Evolutionary conservation across 1,140 invertebrate species (phyloP), one percentile per base, ranked within the genome.

Genomic region (Delia radicum): DNA sequence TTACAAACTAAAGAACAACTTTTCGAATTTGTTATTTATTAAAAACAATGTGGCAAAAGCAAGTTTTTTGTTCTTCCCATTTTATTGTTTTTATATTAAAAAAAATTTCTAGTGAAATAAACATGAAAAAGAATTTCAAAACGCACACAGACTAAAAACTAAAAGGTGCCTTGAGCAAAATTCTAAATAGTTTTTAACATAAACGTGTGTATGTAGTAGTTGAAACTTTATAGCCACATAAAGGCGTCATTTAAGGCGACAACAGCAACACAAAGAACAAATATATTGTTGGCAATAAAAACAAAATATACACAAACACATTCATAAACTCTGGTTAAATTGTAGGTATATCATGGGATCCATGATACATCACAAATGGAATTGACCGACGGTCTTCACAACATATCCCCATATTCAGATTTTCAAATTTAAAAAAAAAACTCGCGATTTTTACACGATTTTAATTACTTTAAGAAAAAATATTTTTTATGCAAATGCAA

Each of bases 11-110:
- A 55, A 55, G n/a, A 55, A 55, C 24, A 55, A 55, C 63, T 29
- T 67, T 67, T 31, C 31, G 63, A 18, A 18, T 28, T 67, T 67
- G 27, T 67, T 67, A 31, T 67, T 67, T 67, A 67, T 67, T 67
- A 67, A 67, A 31, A 67, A 67, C 63, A 67, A 31, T 18, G 28
- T 67, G 63, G 63, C 63, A 67, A 67, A 67, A 18, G 48, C 48
- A 24, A 8, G 4, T 55, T 24, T 55, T 1, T 24, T 55, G 18
- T 21, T 48, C 12, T 10, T 24, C 4, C 24, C 10, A 0, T 55
- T 55, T 7, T 5, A 1, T 24, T 55, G n/a, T 55, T 55, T 55
- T 55, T 21, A n/a, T 21, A 21, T 55, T 55, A 55, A 21, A 21
- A 55, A 55, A 55, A 55, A 55, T 18, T 55, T 21, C 48, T 6